Evolutionary conservation across 2,888 invertebrate species (phyloP).

Genomic region (Tetramorium bicarinatum): DNA sequence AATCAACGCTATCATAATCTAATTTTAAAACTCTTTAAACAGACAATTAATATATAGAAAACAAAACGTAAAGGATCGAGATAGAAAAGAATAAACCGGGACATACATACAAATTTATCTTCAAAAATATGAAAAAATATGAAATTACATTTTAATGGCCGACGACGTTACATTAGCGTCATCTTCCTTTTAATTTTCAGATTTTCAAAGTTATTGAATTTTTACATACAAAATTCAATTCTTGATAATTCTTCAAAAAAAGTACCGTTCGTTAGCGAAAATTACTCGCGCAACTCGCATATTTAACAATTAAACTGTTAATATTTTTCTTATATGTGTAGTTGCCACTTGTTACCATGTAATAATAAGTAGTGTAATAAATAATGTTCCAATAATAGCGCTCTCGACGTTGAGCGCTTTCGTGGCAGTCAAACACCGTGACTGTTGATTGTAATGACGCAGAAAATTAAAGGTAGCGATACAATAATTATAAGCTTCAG

Average conservation of each 20-base stretch:
- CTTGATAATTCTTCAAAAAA: no score
- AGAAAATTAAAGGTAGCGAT: conserved; percentile 60
- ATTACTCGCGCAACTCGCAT: no score
- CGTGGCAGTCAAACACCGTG: conserved; percentile 33
- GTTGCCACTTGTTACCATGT: no score
- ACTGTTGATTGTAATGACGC: conserved; percentile 37
- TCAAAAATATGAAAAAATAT: background rate
- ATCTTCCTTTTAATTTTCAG: no score
- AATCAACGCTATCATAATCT: background rate
- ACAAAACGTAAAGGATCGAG: background rate
- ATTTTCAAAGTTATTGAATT: no score
- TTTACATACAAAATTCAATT: no score
- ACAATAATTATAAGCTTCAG: conserved; percentile 65
- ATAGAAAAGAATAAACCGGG: background rate
- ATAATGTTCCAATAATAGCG: conserved; percentile 49
- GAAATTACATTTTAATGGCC: background rate
- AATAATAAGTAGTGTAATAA: conserved; percentile 26
- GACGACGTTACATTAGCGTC: no score
- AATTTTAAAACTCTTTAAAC: background rate
- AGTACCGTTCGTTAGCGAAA: no score
- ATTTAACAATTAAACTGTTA: no score
- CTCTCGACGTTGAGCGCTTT: conserved; percentile 40
- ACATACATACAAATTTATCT: background rate
- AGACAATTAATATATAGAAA: background rate
- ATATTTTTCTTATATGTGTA: no score